These are phyloP conservation scores for Forficula auricularia DNA, from an alignment of 1,140 invertebrate species.

Conservation along the genomic window DNA sequence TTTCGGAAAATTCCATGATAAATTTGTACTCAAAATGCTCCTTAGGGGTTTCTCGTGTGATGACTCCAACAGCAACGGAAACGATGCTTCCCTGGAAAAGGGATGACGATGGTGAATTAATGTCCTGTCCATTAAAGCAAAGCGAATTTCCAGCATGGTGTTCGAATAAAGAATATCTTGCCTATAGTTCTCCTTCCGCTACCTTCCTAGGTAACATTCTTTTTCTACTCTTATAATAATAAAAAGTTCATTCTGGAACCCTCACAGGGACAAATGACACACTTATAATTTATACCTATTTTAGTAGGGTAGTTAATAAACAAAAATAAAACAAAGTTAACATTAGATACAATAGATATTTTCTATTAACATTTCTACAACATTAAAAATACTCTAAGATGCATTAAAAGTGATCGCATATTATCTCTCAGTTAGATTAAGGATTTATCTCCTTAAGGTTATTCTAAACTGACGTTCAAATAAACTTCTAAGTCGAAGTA, in stretches of 20 bases:
- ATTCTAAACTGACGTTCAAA: too few relatives aligned
- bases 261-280: neutral
- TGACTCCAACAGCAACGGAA: slow-evolving; percentile 67
- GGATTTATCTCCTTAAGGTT: too few relatives aligned
- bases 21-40: too few relatives aligned
- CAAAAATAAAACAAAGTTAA: neutral
- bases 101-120: slow-evolving; percentile 44
- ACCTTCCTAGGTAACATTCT: slow-evolving; percentile 60
- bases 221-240: neutral
- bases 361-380: too few relatives aligned
- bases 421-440: too few relatives aligned
- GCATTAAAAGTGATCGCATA: too few relatives aligned
- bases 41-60: slow-evolving; percentile 36
- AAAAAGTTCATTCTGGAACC: neutral
- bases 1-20: too few relatives aligned
- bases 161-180: slow-evolving; percentile 78
- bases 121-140: slow-evolving; percentile 56
- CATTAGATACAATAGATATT: neutral
- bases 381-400: too few relatives aligned
- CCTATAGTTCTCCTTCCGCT: slow-evolving; percentile 77
- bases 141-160: slow-evolving; percentile 82
- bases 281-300: neutral
- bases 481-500: too few relatives aligned
- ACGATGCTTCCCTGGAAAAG: slow-evolving; percentile 78
- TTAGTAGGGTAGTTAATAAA: neutral